phyloP scores from a whole-genome alignment of 2,797 vertebrate genomes.

The Paramormyrops hopkinsi region DNA sequence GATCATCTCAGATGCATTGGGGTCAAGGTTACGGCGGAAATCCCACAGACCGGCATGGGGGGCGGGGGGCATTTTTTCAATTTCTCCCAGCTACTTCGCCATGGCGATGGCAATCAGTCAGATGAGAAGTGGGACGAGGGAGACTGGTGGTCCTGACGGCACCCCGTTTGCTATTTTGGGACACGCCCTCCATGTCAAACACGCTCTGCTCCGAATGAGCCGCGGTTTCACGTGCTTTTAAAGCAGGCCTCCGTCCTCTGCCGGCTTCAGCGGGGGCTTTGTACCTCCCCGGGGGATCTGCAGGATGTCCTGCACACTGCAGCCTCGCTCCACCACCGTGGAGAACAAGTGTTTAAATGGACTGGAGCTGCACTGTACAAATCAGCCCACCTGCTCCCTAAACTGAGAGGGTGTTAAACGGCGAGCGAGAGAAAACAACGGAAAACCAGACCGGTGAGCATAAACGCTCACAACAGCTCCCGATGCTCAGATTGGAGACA shows the following conservation, averaged over 20 bases:
- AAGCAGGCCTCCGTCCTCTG: slow-evolving; percentile 23
- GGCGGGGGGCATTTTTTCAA: slow-evolving; percentile 35
- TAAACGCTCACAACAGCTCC: not conserved
- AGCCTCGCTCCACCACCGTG: not conserved
- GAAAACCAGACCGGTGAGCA: not conserved
- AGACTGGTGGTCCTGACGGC: slow-evolving; percentile 45
- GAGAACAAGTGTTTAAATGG: not conserved
- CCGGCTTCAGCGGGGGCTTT: not conserved
- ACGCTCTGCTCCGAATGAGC: slow-evolving; percentile 62
- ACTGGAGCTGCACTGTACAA: not conserved
- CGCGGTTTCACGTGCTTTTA: slow-evolving; percentile 38
- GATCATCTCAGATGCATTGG: not conserved
- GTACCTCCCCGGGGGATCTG: not conserved
- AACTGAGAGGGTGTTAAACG: not conserved
- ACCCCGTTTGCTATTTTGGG: slow-evolving; percentile 68
- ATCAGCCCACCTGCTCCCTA: not conserved
- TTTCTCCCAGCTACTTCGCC: slow-evolving; percentile 47
- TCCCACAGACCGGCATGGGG: slow-evolving; percentile 30
- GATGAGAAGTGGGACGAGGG: slow-evolving; percentile 46
- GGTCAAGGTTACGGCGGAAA: slow-evolving; percentile 32
- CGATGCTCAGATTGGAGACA: not conserved
- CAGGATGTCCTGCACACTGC: not conserved
- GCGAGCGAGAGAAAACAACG: not conserved
- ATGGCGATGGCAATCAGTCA: slow-evolving; percentile 48
- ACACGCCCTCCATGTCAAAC: slow-evolving; percentile 48